A percentile compares a stretch with the other conserved stretches of the same genome.
Evolutionary conservation across 2,797 vertebrate genomes (phyloP).

Genomic region (Phrynocephalus vlangalii): DNA sequence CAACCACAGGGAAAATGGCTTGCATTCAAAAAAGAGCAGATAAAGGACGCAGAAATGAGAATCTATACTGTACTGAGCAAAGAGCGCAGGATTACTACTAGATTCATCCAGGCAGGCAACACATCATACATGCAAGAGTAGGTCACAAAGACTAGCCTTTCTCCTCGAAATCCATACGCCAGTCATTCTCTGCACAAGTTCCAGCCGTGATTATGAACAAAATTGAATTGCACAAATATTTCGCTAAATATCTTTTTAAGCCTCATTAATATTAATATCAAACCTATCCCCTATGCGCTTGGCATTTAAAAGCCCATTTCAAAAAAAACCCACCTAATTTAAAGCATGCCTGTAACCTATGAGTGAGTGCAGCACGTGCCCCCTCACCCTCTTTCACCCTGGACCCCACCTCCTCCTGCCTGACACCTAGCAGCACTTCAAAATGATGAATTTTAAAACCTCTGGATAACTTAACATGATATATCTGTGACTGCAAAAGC

Average conservation of each 20-base stretch:
- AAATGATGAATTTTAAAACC: constrained; percentile 78
- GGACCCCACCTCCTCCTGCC: constrained; percentile 64
- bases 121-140: background rate
- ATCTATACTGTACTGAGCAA: background rate
- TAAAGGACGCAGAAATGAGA: background rate
- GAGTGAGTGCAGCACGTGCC: constrained; percentile 64
- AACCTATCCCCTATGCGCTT: constrained; percentile 73
- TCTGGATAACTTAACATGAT: constrained; percentile 63
- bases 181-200: constrained; percentile 46
- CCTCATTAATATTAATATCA: constrained; percentile 81
- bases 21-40: no score
- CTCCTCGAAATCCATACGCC: background rate
- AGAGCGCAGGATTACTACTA: background rate
- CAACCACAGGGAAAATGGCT: background rate
- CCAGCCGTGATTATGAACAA: constrained; percentile 70
- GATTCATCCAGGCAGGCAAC: background rate
- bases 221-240: constrained; percentile 82
- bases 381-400: constrained; percentile 61
- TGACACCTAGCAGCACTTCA: constrained; percentile 69
- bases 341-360: constrained; percentile 74
- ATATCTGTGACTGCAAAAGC: constrained; percentile 63
- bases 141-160: rapidly evolving
- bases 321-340: constrained; percentile 76
- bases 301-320: constrained; percentile 78
- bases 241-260: constrained; percentile 79